Evolutionary conservation across 2,797 vertebrate species (phyloP), one percentile per base, ranked within the genome.

Genomic region (Malurus leucopterus): DNA sequence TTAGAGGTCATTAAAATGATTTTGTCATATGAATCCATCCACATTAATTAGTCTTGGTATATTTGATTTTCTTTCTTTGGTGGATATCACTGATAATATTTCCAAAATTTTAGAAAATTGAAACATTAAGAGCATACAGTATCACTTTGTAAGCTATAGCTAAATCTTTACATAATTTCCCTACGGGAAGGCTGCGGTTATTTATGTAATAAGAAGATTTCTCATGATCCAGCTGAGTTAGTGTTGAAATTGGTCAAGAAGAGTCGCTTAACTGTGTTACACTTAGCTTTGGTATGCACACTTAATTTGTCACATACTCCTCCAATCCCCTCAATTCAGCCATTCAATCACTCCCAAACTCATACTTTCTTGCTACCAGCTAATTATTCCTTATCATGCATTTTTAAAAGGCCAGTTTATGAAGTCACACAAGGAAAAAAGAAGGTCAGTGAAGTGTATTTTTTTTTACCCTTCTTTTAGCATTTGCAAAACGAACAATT

Each of bases 201-300:
- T 72, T 90, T 75, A 49, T 38, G 18, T 26, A 72, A 72, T 46
- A 53, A 30, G 64, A 88, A 73, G 8, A 40, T n/a, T 2, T 15
- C 27, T 62, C 1, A 4, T 76, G 17, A 75, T 85, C 7, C 23
- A 87, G 1, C 11, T 73, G n/a, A 75, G 11, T n/a, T 65, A 86
- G 14, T 58, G 34, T 12, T 77, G 69, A 83, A 84, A 64, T 29
- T 44, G 8, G 5, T 64, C 32, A 50, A 68, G 12, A 72, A 70
- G 12, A 11, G 4, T 32, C 3, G 0, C 4, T 59, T 68, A 54
- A 57, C 24, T 53, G 13, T 49, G 24, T 10, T 63, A 43, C 0
- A 0, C 8, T 77, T 77, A 68, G 17, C 22, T 64, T 63, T 74
- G 19, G 5, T 43, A 16, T 23, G 9, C 27, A 32, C 9, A 57